These are phyloP conservation scores for Synanthedon tipuliformis DNA, from an alignment of 2,888 invertebrate species.

Conservation along the genomic window DNA sequence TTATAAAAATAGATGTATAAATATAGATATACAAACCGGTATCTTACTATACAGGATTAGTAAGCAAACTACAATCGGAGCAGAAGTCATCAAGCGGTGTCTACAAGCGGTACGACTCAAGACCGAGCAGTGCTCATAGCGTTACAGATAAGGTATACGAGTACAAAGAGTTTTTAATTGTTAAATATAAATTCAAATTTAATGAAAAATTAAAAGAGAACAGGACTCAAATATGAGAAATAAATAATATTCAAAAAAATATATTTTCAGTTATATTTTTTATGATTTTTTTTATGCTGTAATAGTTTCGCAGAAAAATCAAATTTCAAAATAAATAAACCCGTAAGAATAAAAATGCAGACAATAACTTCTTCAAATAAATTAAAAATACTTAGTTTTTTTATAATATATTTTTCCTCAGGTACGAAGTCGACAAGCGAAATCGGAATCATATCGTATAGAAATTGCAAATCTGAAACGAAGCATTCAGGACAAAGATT, in stretches of 20 bases:
- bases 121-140: conserved; percentile 43
- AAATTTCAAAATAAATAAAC: no score
- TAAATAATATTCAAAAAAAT: background rate
- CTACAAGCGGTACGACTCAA: conserved; percentile 35
- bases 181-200: no score
- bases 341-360: no score
- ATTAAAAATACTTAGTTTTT: no score
- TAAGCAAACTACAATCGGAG: conserved; percentile 52
- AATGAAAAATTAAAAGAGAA: no score
- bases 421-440: background rate
- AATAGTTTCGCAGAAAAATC: no score
- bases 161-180: background rate
- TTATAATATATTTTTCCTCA: background rate
- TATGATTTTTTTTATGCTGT: background rate
- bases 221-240: background rate
- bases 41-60: conserved; percentile 31
- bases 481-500: conserved; percentile 69
- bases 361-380: no score
- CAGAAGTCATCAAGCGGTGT: conserved; percentile 34
- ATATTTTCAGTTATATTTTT: background rate
- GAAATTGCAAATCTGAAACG: conserved; percentile 64
- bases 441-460: conserved; percentile 39
- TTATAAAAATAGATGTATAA: no score
- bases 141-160: conserved; percentile 42
- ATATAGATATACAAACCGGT: no score